These are phyloP conservation scores for Callipepla californica DNA, from an alignment of 2,113 vertebrate species.

Conservation along the genomic window DNA sequence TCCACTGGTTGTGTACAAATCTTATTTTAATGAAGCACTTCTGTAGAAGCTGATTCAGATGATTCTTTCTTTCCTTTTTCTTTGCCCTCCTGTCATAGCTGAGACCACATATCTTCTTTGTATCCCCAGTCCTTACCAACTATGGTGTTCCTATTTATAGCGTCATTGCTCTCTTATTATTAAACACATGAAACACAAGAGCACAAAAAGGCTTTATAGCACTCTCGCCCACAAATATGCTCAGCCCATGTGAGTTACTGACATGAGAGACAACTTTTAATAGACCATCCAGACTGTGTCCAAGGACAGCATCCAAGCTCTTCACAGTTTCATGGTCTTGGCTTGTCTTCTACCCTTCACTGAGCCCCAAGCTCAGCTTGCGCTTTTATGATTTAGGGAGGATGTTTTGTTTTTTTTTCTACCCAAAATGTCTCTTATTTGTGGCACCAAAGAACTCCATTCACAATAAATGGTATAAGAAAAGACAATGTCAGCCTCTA, in stretches of 20 bases:
- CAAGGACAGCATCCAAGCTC: neutral
- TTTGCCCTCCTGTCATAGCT: slow-evolving; percentile 21
- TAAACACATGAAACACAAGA: slow-evolving; percentile 52
- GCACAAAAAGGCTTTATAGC: slow-evolving; percentile 49
- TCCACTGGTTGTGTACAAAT: slow-evolving; percentile 3
- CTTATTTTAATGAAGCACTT: slow-evolving; percentile 37
- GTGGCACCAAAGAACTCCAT: neutral
- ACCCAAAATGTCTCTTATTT: neutral
- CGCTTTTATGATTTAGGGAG: neutral
- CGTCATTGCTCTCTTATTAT: slow-evolving; percentile 27
- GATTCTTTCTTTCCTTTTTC: slow-evolving; percentile 25
- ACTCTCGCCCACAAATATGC: slow-evolving; percentile 53
- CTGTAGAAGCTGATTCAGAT: slow-evolving; percentile 7
- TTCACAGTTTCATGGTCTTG: neutral
- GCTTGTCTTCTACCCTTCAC: neutral
- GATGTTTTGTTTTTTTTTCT: neutral
- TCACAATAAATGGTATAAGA: slow-evolving; percentile 6
- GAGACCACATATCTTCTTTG: slow-evolving; percentile 17
- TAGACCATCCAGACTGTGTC: neutral
- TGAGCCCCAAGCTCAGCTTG: neutral
- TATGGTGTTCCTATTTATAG: slow-evolving; percentile 65
- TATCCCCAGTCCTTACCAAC: slow-evolving; percentile 52
- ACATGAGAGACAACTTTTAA: slow-evolving; percentile 39
- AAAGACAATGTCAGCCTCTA: neutral
- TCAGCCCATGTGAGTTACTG: slow-evolving; percentile 29